Percentiles rank a stretch among this genome's conserved stretches.
Conservation (phyloP, 2,888 invertebrate genomes). For the Latrodectus hesperus region DNA sequence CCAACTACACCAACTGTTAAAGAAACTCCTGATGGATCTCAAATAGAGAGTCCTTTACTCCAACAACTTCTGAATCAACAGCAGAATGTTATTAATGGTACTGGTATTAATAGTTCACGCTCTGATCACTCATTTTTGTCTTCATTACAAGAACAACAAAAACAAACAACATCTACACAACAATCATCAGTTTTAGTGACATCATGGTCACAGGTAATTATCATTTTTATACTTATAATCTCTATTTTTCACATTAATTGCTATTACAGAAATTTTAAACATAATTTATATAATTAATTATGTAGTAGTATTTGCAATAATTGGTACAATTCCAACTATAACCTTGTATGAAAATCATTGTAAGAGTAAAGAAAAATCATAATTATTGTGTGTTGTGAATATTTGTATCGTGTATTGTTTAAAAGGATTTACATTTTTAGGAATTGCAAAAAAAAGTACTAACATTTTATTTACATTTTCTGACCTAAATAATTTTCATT, state of each 20-base stretch:
- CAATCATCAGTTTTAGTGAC: slow-evolving; percentile 55
- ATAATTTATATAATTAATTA: neutral
- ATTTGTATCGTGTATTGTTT: no score
- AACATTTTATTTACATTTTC: no score
- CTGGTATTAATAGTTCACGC: slow-evolving; percentile 14
- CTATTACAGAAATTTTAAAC: neutral
- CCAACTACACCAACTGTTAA: slow-evolving; percentile 59
- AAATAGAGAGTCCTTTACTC: slow-evolving; percentile 53
- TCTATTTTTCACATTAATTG: no score
- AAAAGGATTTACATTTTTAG: no score
- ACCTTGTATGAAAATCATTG: no score
- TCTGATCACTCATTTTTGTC: slow-evolving; percentile 57
- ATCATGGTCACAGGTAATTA: slow-evolving; percentile 60
- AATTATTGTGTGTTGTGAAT: no score
- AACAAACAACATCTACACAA: slow-evolving; percentile 32
- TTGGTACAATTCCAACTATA: neutral
- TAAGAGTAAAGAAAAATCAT: no score
- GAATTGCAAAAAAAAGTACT: no score
- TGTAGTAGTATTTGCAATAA: neutral
- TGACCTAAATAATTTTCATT: no score
- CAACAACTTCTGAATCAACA: slow-evolving; percentile 60
- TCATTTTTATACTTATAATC: no score
- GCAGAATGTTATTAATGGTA: slow-evolving; percentile 29
- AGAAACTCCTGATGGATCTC: slow-evolving; percentile 38
- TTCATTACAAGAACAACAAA: slow-evolving; percentile 44